Evolutionary conservation across 2,113 vertebrate genomes (phyloP).

Genomic region (Chloropsis hardwickii): DNA sequence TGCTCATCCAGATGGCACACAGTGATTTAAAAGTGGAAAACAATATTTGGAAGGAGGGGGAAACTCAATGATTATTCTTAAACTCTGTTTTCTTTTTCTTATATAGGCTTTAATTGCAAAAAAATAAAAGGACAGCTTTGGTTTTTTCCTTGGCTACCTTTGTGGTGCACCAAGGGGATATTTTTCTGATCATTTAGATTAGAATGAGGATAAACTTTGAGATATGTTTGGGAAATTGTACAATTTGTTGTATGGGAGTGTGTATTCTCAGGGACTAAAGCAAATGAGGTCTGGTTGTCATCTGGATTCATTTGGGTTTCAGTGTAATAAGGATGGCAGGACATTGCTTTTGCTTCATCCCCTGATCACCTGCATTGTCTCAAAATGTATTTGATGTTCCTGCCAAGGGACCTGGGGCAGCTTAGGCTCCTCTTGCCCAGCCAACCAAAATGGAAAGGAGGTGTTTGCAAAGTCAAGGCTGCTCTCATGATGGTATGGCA

Average conservation of each 20-base stretch:
- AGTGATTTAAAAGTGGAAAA: constrained; percentile 71
- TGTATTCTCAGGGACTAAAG: not conserved
- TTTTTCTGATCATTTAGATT: constrained; percentile 51
- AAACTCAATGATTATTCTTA: constrained; percentile 14
- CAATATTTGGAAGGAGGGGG: constrained; percentile 33
- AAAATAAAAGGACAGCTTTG: not conserved
- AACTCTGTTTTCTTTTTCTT: constrained; percentile 1
- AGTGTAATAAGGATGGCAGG: not conserved
- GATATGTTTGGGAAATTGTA: not conserved
- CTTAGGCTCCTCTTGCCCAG: not conserved
- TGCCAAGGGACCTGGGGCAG: not conserved
- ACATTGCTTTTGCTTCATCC: not conserved
- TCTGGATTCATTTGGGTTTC: not conserved
- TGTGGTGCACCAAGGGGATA: not conserved
- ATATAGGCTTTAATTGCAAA: not conserved
- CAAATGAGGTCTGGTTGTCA: not conserved
- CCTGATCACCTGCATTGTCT: not conserved
- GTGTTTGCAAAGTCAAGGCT: not conserved
- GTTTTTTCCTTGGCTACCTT: not conserved
- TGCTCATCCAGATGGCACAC: constrained; percentile 73
- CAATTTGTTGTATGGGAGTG: not conserved
- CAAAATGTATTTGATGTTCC: not conserved
- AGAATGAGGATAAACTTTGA: not conserved
- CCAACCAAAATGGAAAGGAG: not conserved
- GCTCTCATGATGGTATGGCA: not conserved